Base-by-base conservation (phyloP, 2,113 vertebrate species). In the Mionectes macconnelli region DNA sequence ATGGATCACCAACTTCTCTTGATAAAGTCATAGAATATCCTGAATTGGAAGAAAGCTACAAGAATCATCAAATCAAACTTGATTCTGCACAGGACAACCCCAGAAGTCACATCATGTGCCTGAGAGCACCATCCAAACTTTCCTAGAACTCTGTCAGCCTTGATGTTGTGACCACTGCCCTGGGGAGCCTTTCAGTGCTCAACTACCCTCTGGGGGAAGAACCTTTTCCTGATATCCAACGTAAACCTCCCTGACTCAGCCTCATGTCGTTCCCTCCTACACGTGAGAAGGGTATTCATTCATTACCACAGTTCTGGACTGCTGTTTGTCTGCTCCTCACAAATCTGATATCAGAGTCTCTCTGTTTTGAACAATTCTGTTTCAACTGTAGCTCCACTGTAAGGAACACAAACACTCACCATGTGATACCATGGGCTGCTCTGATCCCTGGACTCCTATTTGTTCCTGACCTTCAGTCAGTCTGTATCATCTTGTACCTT, bases 91-190 rank as follows among this genome's bases (percentile, higher is more conserved):
- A 53, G 6, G 45, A 18, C 24, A 10, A 21, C 11, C 14, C 7
- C 20, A 27, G 6, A 4, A n/a, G 37, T 27, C 17, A 25, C 39
- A 47, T 3, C 5, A 13, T 39, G 16, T 3, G 3, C 16, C 28
- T 40, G 13, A 1, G 3, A 66, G 3, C 0, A 0, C 0, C 13
- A 27, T 13, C 12, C 28, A n/a, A 57, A 24, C 0, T 0, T 28
- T 45, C 4, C 45, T 52, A 39, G 6, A 9, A 15, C 24, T 68
- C 70, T 47, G 55, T 21, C 15, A 68, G 30, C 23, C 13, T 68
- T 0, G 1, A 33, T 13, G 9, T 21, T 0, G 1, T 40, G 24
- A 2, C 21, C 45, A 31, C 52, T 52, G 5, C 17, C 24, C 55
- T 47, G 30, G 14, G 7, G 16, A 83, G 14, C 9, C 53, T 45